Evolutionary conservation across 2,797 vertebrate species (phyloP), one percentile per base, ranked within the genome.

Genomic region (Dipus sagitta): DNA sequence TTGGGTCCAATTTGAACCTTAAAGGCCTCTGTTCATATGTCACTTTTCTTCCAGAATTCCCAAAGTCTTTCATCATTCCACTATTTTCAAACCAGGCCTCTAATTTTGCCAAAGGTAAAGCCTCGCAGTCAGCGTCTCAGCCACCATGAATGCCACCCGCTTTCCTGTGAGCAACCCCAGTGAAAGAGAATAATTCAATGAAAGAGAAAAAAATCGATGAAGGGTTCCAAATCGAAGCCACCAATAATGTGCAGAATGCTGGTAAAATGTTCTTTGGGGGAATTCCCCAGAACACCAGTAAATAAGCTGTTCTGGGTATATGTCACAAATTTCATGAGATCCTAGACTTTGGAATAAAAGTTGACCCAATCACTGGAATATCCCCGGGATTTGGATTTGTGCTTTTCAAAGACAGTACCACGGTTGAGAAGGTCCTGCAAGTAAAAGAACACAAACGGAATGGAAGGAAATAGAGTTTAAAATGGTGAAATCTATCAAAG

Each of bases 191-290:
- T 12, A 14, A 17, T 65, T 65, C 26, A 65, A 23, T 21, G 21
- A 68, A 77, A 54, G n/a, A 88, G 12, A 54, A 20, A 20, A 32
- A 3, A 8, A 81, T 1, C 42, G 5, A 4, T 15, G 28, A 94
- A 83, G 92, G 92, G 6, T 72, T 88, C 54, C 15, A 42, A 42
- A 95, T 90, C 1, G 17, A 88, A 9, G 58, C 77, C 76, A 86
- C 28, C 72, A 96, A 80, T 47, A 77, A 13, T 0, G 23, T 58
- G 28, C 2, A 68, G 4, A 26, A 93, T 17, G 9, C 2, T 92
- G 98, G 97, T 65, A 99, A 99, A 93, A 98, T 99, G 98, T 99
- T 99, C 89, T 98, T 98, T 21, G 98, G 98, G 4, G 98, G 98
- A 28, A 97, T 99, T 15, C 98, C 98, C 88, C 97, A 96, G 98